phyloP scores from a whole-genome alignment of 23 tunicate species.

The Trididemnum nubilum region DNA sequence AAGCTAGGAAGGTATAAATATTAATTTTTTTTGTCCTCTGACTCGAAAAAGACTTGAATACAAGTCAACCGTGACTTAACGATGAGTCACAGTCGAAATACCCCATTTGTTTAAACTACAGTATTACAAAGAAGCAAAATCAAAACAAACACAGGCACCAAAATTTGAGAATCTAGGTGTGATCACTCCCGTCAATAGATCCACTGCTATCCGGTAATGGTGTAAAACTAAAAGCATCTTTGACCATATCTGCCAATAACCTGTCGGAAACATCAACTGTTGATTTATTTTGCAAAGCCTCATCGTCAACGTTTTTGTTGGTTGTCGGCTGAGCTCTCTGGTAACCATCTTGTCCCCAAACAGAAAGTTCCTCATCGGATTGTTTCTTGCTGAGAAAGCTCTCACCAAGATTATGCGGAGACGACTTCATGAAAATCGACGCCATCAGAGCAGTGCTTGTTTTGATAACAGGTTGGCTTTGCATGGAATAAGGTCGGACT shows the following conservation, averaged over 20 bases:
- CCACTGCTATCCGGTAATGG: too few relatives aligned
- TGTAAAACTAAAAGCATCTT: constrained; percentile 14
- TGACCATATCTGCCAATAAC: constrained; percentile 12
- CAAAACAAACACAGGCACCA: too few relatives aligned
- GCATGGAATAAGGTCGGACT: constrained; percentile 1
- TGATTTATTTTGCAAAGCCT: constrained; percentile 28
- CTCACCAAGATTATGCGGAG: not conserved
- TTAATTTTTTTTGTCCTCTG: too few relatives aligned
- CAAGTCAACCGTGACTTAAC: too few relatives aligned
- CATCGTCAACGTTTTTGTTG: not conserved
- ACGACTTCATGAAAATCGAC: not conserved
- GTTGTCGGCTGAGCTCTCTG: not conserved
- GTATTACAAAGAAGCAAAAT: too few relatives aligned
- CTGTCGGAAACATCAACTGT: constrained; percentile 3
- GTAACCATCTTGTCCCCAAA: constrained; percentile 34
- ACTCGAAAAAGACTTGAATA: too few relatives aligned
- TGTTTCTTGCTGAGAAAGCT: constrained; percentile 38
- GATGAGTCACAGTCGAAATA: too few relatives aligned
- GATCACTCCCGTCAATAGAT: too few relatives aligned
- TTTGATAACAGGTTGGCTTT: constrained; percentile 5
- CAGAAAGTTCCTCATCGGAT: not conserved
- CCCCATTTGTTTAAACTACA: too few relatives aligned
- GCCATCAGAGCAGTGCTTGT: constrained; percentile 27
- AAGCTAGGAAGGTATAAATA: too few relatives aligned
- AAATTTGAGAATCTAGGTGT: too few relatives aligned